A percentile compares a stretch with the other conserved stretches of the same genome.
phyloP scores from a whole-genome alignment of 1,140 invertebrate species.

The Cotesia glomerata region DNA sequence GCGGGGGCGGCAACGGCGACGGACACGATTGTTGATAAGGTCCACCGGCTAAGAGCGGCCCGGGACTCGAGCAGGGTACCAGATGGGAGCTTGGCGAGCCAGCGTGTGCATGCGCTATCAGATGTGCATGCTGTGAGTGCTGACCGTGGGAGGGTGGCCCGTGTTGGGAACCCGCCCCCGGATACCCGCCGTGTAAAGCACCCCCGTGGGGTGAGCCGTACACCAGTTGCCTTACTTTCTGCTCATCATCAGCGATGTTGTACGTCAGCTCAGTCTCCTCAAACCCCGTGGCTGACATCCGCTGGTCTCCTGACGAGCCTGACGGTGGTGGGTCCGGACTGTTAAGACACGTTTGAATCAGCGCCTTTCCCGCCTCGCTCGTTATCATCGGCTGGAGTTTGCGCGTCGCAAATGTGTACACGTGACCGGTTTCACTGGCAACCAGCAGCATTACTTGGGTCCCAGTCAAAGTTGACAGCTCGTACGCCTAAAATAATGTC shows the following conservation, averaged over 20 bases:
- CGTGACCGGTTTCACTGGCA: slow-evolving; percentile 96
- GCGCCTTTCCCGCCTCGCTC: slow-evolving; percentile 95
- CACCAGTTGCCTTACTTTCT: slow-evolving; percentile 95
- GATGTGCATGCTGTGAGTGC: slow-evolving; percentile 67
- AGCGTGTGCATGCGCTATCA: slow-evolving; percentile 67
- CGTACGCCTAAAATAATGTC: slow-evolving; percentile 82
- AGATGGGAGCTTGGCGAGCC: slow-evolving; percentile 69
- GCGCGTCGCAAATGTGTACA: slow-evolving; percentile 98
- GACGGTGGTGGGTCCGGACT: slow-evolving; percentile 91
- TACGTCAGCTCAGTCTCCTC: slow-evolving; percentile 98
- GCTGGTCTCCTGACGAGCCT: slow-evolving; percentile 78
- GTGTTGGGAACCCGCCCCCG: slow-evolving; percentile 67
- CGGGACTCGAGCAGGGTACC: slow-evolving; percentile 67
- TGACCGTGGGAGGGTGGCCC: slow-evolving; percentile 67
- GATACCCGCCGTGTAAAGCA: slow-evolving; percentile 65
- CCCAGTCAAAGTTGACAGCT: slow-evolving; percentile 97
- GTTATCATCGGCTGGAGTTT: slow-evolving; percentile 99
- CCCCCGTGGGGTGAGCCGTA: slow-evolving; percentile 76
- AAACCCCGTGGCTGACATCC: slow-evolving; percentile 98
- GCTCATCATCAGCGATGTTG: slow-evolving; percentile 92
- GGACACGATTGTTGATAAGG: slow-evolving; percentile 69
- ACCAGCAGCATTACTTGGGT: slow-evolving; percentile 98
- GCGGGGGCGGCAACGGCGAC: slow-evolving; percentile 67
- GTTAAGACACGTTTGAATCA: slow-evolving; percentile 98
- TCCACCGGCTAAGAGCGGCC: slow-evolving; percentile 61